Evolutionary conservation across 92 coral and sea anemone species (phyloP), one percentile per base, ranked within the genome.

Genomic region (Paragorgia papillata): DNA sequence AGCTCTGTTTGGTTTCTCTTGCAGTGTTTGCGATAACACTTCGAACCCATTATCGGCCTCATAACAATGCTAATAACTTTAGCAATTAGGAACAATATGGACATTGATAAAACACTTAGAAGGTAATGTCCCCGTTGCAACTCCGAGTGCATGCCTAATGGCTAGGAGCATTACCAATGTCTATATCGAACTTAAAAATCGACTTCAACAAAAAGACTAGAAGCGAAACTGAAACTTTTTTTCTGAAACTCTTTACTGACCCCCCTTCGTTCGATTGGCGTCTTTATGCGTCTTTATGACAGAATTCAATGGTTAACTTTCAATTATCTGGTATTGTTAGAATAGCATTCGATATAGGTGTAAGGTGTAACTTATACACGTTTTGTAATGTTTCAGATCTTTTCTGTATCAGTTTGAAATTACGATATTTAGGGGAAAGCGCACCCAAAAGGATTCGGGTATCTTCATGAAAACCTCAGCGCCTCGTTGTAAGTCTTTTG

Each of bases 61-160:
- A 85, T 89, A 86, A 90, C 95, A 90, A 90, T 85, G 89, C 69
- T 90, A 93, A 90, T 94, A 94, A 89, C 90, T 81, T 10, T 41
- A 75, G 80, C 97, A 91, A 95, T 95, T 95, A 95, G 78, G 92
- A 87, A 84, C 95, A 94, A 94, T 90, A 92, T 85, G 86, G 70
- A 75, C 83, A 69, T 76, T 78, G 71, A 84, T 90, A 83, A 71
- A 53, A 58, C 78, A 71, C 37, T 71, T 71, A 71, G 78, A 71
- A 71, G 78, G 78, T 53, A 71, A 51, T 68, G 75, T 68, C 20
- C 55, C 75, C 53, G 75, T 44, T 21, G 59, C 19, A 71, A 53
- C 35, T 15, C 63, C 29, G 63, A 53, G 78, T 71, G 78, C 78
- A 1, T 35, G 62, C 19, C 43, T 53, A 53, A 71, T 71, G 63